phyloP scores from a whole-genome alignment of 2,113 vertebrate species.

The Colossoma macropomum region DNA sequence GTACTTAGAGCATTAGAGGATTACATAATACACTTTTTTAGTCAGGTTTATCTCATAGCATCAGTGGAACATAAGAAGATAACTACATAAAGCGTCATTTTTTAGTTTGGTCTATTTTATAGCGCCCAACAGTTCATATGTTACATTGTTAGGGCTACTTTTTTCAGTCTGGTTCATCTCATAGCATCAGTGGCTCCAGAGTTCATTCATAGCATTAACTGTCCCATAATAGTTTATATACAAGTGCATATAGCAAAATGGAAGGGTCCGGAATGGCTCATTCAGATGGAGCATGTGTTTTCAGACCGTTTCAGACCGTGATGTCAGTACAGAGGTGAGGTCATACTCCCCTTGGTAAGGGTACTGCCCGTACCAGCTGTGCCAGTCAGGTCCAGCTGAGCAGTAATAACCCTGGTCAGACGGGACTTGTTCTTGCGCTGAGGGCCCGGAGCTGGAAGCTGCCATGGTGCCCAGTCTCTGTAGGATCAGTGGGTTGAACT shows the following conservation, averaged over 20 bases:
- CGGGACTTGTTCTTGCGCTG: slow-evolving; percentile 73
- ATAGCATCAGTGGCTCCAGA: background rate
- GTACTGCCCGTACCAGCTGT: slow-evolving; percentile 80
- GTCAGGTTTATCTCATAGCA: background rate
- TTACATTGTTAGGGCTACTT: background rate
- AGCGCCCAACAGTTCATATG: background rate
- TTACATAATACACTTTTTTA: background rate
- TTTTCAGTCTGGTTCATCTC: background rate
- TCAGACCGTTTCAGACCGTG: slow-evolving; percentile 47
- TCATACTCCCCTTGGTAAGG: slow-evolving; percentile 76
- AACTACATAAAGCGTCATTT: background rate
- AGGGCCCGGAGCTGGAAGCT: slow-evolving; percentile 52
- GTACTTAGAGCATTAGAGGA: background rate
- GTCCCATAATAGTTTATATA: background rate
- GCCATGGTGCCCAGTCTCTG: slow-evolving; percentile 80
- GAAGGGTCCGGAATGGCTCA: background rate
- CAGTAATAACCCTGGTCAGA: slow-evolving; percentile 76
- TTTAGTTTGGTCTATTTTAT: background rate
- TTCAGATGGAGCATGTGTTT: slow-evolving; percentile 57
- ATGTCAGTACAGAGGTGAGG: slow-evolving; percentile 64
- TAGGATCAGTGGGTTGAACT: slow-evolving; percentile 89
- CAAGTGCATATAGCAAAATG: background rate
- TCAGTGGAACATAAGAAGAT: background rate
- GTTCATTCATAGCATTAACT: too few species aligned
- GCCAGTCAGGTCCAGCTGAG: slow-evolving; percentile 74